Percentiles rank a stretch among this genome's conserved stretches.
Conservation (phyloP, 2,888 invertebrate genomes). For the Tipula vernalis region DNA sequence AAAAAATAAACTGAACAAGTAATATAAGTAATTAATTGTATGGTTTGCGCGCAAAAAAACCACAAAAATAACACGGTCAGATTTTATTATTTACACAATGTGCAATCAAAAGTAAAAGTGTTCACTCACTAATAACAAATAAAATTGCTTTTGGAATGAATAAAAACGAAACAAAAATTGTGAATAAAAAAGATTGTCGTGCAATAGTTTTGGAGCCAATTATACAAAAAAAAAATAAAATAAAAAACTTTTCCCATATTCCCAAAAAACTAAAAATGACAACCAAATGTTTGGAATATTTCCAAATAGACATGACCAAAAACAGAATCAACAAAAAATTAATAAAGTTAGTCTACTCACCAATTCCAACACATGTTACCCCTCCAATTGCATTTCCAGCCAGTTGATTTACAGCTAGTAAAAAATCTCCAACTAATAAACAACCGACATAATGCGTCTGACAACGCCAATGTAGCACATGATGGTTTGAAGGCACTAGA, state of each 20-base stretch:
- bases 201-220: neutral
- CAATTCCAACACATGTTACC: constrained; percentile 50
- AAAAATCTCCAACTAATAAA: constrained; percentile 65
- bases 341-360: constrained; percentile 39
- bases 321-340: neutral
- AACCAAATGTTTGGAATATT: constrained; percentile 6
- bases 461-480: constrained; percentile 79
- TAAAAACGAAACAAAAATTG: neutral
- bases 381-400: constrained; percentile 48
- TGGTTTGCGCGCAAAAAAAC: neutral
- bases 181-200: neutral
- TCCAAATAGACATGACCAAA: neutral
- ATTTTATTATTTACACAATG: neutral
- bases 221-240: neutral
- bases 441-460: constrained; percentile 79
- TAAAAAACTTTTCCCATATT: neutral
- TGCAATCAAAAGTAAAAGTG: neutral
- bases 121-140: neutral
- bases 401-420: constrained; percentile 66
- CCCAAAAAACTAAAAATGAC: neutral
- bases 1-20: neutral
- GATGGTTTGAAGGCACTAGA: constrained; percentile 68
- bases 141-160: neutral
- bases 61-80: neutral
- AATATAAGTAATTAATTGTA: neutral